Base-by-base conservation (phyloP, 2,888 invertebrate species). In the Drosophila anomelani region DNA sequence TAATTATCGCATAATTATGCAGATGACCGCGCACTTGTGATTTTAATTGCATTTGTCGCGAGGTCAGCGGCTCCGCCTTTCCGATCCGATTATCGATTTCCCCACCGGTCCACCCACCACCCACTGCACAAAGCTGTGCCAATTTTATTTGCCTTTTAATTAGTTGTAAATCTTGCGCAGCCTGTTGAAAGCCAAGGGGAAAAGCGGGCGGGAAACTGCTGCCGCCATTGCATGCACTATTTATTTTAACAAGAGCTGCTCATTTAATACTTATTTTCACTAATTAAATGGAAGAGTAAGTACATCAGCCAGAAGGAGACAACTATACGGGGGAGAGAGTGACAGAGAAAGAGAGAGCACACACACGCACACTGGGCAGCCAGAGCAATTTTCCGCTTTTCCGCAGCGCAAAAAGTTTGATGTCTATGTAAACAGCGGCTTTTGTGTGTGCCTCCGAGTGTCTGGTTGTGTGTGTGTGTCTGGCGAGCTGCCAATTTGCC, bases 1-100 rank as follows among this genome's bases (percentile, higher is more conserved):
- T 84, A 90, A 91, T 90, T 91, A 90, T 82, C 90, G 80, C 88
- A 83, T 80, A 86, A 90, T 90, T 91, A 90, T 88, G 78, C 77
- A 74, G 75, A 79, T 80, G 86, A 84, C 81, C 86, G 74, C 75
- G 67, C 85, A 86, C 80, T 85, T 90, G 90, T 82, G 83, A 83
- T 78, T 83, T 83, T 90, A 90, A 91, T 89, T 78, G 78, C 62
- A 69, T 66, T 71, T 75, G 78, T 69, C 69, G 75, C 78, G 80
- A 85, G 83, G 85, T 87, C 88, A 87, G 83, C 78, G 62, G 77
- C 63, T 77, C 75, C 72, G 23, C 23, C 34, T 63, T 23, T 53
- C 15, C 51, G 15, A 71, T 53, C 51, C 58, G 44, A 34, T 59
- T 44, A 61, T 71, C 55, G 58, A 64, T 77, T 62, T 53, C 9